Conservation (phyloP, 2,888 invertebrate genomes). For the Torymus auratus region DNA sequence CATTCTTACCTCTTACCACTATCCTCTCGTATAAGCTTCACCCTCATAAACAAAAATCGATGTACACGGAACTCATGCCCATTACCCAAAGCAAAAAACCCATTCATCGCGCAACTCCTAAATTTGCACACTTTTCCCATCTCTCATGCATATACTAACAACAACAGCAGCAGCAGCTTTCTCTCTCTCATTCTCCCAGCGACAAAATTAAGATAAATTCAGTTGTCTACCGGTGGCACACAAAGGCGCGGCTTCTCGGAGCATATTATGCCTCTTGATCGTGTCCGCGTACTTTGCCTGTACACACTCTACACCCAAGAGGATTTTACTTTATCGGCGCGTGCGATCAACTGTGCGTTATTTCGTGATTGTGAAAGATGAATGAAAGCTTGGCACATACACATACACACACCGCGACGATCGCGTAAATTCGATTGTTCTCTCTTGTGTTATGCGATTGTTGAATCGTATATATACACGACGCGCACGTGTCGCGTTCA, state of each 20-base stretch:
- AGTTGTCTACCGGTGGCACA: slow-evolving; percentile 11
- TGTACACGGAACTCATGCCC: too few species aligned
- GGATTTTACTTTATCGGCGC: slow-evolving; percentile 10
- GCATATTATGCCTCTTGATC: slow-evolving; percentile 8
- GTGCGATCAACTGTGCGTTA: not conserved
- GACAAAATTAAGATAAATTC: slow-evolving; percentile 33
- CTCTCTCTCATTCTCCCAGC: too few species aligned
- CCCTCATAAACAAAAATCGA: too few species aligned
- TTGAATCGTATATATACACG: not conserved
- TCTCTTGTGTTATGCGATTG: not conserved
- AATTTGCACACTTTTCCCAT: too few species aligned
- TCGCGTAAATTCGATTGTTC: not conserved
- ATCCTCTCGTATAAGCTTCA: too few species aligned
- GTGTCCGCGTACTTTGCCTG: slow-evolving; percentile 18
- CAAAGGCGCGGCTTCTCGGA: slow-evolving; percentile 28
- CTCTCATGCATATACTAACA: too few species aligned
- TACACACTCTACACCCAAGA: not conserved
- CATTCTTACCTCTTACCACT: too few species aligned
- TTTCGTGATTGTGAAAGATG: slow-evolving; percentile 13
- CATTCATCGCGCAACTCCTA: too few species aligned
- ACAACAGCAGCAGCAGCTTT: too few species aligned
- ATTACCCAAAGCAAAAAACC: too few species aligned
- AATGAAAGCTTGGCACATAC: not conserved
- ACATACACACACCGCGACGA: not conserved
- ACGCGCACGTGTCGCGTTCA: not conserved